Base-by-base conservation (phyloP, 2,113 vertebrate genomes). In the Halichoerus grypus region DNA sequence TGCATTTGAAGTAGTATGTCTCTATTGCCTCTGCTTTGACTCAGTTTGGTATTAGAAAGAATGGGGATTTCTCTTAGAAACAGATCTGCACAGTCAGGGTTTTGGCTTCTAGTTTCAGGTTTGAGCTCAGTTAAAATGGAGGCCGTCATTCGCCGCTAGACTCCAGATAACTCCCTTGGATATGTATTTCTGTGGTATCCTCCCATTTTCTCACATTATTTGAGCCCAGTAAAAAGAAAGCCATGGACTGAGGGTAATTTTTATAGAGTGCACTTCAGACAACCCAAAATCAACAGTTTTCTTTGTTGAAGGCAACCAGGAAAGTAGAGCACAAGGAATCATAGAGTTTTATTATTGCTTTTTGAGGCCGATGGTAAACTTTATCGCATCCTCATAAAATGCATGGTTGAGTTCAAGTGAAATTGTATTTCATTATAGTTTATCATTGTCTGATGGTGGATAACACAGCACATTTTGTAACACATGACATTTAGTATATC, bases 391-490 rank as follows among this genome's bases (percentile, higher is more conserved):
- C 71, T 82, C 94, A 39, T 97, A 97, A 95, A 53, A 79, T 24
- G 13, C 46, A 61, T 7, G 10, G 67, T 89, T 95, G 85, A 97
- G 31, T 94, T 95, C 46, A 89, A 83, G 31, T 88, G 84, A 53
- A 97, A 97, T 95, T 97, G 84, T 93, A 85, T 97, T 98, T 88
- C 65, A 87, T 98, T 98, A 84, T 85, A 61, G 55, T 82, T 97
- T 88, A 90, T 94, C 91, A 80, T 88, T 72, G 88, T 97, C 81
- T 98, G 91, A 97, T 82, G 79, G 97, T 96, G 92, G 88, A 89
- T 80, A 95, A 26, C 9, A 16, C 83, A 46, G 46, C 88, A 90
- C 80, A 97, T 95, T 89, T 97, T 95, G 88, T 84, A 93, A 55
- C 21, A 65, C 96, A 97, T 98, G 95, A 93, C 86, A 74, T 97